phyloP scores from a whole-genome alignment of 92 coral and sea anemone species.

The Epizoanthus ramosus region DNA sequence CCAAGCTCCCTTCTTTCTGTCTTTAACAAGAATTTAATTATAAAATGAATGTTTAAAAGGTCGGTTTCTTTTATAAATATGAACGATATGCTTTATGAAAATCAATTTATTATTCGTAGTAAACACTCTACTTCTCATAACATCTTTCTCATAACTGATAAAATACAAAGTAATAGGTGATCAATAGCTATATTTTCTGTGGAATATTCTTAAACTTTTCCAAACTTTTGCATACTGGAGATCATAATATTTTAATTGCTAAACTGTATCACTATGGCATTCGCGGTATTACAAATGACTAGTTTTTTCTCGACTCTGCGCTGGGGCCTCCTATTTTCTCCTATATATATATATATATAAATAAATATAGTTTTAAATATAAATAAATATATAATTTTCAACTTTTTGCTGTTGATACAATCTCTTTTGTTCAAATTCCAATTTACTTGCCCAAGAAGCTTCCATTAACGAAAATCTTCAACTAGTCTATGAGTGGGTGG shows the following conservation, averaged over 20 bases:
- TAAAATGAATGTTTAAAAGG: conserved; percentile 40
- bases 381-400: no score
- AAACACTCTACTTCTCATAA: conserved; percentile 52
- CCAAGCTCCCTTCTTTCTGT: no score
- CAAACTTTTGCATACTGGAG: conserved; percentile 50
- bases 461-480: neutral
- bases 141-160: conserved; percentile 33
- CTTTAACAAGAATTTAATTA: conserved; percentile 14
- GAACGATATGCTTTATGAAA: conserved; percentile 10
- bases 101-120: conserved; percentile 47
- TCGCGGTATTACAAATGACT: conserved; percentile 41
- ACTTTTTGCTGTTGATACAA: conserved; percentile 57
- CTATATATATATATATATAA: no score
- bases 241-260: conserved; percentile 27
- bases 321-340: conserved; percentile 48
- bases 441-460: neutral
- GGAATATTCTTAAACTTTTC: conserved; percentile 48
- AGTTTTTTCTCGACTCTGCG: conserved; percentile 46
- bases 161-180: conserved; percentile 38
- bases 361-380: no score
- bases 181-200: conserved; percentile 36
- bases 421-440: neutral
- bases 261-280: conserved; percentile 52
- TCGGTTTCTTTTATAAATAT: conserved; percentile 8
- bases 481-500: neutral